phyloP scores from a whole-genome alignment of 2,113 vertebrate species.

The Pogonocichla stellata region DNA sequence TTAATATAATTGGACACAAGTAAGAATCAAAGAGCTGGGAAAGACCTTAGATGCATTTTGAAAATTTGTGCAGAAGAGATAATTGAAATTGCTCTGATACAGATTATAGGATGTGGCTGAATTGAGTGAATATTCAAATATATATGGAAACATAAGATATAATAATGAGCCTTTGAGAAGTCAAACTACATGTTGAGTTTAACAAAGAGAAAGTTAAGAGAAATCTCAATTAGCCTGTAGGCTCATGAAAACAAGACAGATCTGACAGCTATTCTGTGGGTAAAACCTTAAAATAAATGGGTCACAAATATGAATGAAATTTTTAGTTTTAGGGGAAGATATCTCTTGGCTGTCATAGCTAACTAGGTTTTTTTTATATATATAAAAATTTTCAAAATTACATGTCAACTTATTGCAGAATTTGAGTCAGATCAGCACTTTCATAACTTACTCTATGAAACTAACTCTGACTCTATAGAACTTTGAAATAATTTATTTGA shows the following conservation, averaged over 20 bases:
- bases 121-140: not conserved
- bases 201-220: not conserved
- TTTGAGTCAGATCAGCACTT: not conserved
- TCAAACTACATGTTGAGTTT: not conserved
- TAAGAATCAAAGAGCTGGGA: not conserved
- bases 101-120: not conserved
- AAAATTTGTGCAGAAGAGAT: not conserved
- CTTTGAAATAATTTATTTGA: not conserved
- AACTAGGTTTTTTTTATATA: not conserved
- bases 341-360: not conserved
- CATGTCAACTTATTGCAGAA: not conserved
- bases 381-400: not conserved
- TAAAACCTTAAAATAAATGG: not conserved
- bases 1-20: not conserved
- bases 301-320: not conserved
- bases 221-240: not conserved
- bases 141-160: not conserved
- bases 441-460: not conserved
- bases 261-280: not conserved
- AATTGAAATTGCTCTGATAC: not conserved
- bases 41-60: not conserved
- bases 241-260: not conserved
- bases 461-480: not conserved
- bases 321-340: not conserved
- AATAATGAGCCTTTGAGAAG: not conserved